phyloP scores from a whole-genome alignment of 2,113 vertebrate genomes.

The Synodontis membranacea region DNA sequence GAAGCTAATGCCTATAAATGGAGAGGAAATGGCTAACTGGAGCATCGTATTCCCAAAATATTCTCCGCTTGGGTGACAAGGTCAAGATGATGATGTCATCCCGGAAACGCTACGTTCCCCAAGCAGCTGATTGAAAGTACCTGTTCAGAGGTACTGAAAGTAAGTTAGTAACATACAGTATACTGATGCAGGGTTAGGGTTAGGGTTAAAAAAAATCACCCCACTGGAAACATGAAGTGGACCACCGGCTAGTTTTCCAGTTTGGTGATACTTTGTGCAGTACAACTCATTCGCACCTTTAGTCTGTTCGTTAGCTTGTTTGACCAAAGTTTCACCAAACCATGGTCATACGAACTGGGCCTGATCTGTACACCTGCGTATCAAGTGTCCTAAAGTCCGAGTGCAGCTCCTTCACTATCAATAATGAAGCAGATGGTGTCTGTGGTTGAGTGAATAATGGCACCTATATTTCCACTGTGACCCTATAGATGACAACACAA shows the following conservation, averaged over 20 bases:
- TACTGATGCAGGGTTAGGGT: no score
- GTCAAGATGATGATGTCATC: not conserved
- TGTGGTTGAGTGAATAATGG: not conserved
- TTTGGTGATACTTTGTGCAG: not conserved
- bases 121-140: slow-evolving; percentile 4
- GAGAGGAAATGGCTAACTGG: not conserved
- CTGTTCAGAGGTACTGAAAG: not conserved
- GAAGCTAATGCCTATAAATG: not conserved
- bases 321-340: not conserved
- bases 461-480: slow-evolving; percentile 11
- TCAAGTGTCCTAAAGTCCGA: not conserved
- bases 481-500: slow-evolving; percentile 32
- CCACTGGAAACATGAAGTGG: not conserved
- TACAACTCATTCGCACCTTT: not conserved
- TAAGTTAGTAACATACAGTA: not conserved
- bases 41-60: not conserved
- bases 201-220: not conserved
- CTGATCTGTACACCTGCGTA: not conserved
- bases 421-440: slow-evolving; percentile 19
- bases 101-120: not conserved
- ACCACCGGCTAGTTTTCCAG: not conserved
- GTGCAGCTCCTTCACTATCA: not conserved
- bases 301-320: not conserved
- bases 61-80: not conserved
- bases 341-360: not conserved